phyloP scores from a whole-genome alignment of 2,797 vertebrate species.

The Rhabdophis nuchalis region DNA sequence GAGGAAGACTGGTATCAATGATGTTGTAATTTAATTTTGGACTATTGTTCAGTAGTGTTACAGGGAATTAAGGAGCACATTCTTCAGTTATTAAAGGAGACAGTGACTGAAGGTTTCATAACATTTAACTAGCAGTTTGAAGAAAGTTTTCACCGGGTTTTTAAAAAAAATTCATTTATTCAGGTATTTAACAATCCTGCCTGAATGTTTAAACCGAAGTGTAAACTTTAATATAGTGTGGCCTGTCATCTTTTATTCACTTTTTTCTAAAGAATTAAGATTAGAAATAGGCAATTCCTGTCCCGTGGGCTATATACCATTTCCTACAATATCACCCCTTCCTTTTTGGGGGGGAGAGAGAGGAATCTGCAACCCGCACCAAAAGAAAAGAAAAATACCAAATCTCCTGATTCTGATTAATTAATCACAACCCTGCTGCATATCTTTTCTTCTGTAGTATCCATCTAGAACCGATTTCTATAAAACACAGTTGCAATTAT shows the following conservation, averaged over 20 bases:
- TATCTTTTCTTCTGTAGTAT: background rate
- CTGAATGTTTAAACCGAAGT: background rate
- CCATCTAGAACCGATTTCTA: background rate
- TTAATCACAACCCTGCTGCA: background rate
- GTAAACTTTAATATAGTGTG: background rate
- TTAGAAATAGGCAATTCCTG: background rate
- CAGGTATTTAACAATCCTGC: background rate
- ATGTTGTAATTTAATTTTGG: background rate
- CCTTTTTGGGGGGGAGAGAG: background rate
- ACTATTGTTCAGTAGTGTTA: background rate
- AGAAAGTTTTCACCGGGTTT: background rate
- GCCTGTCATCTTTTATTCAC: background rate
- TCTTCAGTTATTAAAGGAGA: background rate
- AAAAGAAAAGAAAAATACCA: background rate
- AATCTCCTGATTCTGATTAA: background rate
- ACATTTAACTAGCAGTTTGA: background rate
- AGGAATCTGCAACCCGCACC: background rate
- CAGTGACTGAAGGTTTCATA: background rate
- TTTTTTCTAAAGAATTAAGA: background rate
- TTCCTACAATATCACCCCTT: background rate
- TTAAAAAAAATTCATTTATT: background rate
- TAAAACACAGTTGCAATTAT: background rate
- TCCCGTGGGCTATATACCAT: background rate
- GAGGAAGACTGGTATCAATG: background rate
- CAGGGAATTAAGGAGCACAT: background rate